Base-by-base conservation (phyloP, 2,797 vertebrate genomes). In the Sebastes dallii region DNA sequence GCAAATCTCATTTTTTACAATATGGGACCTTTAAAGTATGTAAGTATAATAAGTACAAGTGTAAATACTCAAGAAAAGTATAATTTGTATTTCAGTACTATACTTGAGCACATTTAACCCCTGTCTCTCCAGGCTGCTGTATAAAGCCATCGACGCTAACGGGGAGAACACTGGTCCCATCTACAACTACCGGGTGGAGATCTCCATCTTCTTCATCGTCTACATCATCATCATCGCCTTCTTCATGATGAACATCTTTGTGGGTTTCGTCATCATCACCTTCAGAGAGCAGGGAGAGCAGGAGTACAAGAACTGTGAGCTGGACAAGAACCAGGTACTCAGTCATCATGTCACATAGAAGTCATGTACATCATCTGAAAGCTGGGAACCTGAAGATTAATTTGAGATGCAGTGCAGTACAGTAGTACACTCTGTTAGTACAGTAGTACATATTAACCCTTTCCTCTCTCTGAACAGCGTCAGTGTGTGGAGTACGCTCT, bases 221-320 rank as follows among this genome's bases (percentile, higher is more conserved):
- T 99, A 99, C 94, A 99, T 99, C 95, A 99, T 99, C 95, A 99
- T 99, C 94, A 99, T 99, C 6, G 98, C 98, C 91, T 99, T 99
- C 96, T 99, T 99, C 96, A 99, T 99, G 98, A 99, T 99, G 98
- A 99, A 99, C 95, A 99, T 99, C 95, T 99, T 99, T 14, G 98
- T 99, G 86, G 98, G 98, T 89, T 99, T 99, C 22, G 98, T 99
- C 96, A 99, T 99, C 88, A 98, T 99, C 95, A 99, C 98, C 52
- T 99, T 99, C 95, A 96, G 98, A 72, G 98, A 99, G 86, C 98
- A 99, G 92, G 98, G 98, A 77, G 98, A 99, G 71, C 97, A 97
- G 72, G 98, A 99, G 81, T 99, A 99, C 92, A 99, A 98, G 96
- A 99, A 99, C 96, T 99, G 98, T 72, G 98, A 99, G 92, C 96